Conservation (phyloP, 2,797 vertebrate species). For the Ataeniobius toweri region DNA sequence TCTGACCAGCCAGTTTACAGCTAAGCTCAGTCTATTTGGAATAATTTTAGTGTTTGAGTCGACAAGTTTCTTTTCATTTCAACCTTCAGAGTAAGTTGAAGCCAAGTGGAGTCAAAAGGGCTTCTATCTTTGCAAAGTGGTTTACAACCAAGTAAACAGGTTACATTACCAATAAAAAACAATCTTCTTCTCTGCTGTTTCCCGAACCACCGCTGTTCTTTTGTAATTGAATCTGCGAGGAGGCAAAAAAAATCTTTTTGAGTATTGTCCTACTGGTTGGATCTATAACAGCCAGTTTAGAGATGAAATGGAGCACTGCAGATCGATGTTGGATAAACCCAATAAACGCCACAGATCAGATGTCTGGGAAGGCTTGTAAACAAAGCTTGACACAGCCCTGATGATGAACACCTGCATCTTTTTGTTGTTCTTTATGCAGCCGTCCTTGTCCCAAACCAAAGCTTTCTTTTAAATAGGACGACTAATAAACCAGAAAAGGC, state of each 20-base stretch:
- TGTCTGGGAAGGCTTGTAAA: constrained; percentile 29
- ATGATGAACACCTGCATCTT: background rate
- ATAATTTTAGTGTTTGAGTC: background rate
- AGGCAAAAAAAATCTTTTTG: background rate
- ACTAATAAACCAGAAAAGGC: background rate
- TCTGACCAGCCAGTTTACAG: no score
- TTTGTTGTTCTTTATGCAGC: background rate
- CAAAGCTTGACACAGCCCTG: constrained; percentile 35
- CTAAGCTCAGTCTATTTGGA: no score
- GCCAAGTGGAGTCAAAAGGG: background rate
- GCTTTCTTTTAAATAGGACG: background rate
- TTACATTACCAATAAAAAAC: background rate
- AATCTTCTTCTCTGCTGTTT: background rate
- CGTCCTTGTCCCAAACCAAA: constrained; percentile 3
- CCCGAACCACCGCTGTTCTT: background rate
- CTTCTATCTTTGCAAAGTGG: background rate
- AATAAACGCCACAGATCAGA: constrained; percentile 28
- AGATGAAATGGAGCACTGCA: constrained; percentile 8
- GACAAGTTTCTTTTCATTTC: background rate
- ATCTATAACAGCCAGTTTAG: background rate
- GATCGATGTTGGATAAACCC: constrained; percentile 10
- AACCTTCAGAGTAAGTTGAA: background rate
- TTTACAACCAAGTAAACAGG: background rate
- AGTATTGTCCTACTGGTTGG: background rate
- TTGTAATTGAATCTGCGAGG: background rate